Percentiles rank a stretch among this genome's conserved stretches.
These are phyloP conservation scores for Choristoneura rosaceana DNA, from an alignment of 2,888 invertebrate genomes.

Conservation along the genomic window DNA sequence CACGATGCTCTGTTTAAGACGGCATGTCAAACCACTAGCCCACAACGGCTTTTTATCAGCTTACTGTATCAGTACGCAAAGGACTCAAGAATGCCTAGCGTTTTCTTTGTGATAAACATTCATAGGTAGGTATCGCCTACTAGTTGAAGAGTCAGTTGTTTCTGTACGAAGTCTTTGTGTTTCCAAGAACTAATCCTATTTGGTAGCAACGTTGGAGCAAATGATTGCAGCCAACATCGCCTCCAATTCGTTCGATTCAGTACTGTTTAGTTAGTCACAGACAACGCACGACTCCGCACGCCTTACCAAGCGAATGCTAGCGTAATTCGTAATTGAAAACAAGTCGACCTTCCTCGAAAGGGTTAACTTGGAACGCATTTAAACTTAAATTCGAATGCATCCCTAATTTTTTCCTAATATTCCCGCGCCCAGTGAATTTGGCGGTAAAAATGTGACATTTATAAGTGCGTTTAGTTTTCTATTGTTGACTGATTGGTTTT, in stretches of 20 bases:
- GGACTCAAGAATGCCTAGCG: not conserved
- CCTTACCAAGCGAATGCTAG: constrained; percentile 9
- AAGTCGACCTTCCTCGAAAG: constrained; percentile 29
- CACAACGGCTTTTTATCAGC: too few species aligned
- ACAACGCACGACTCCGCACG: constrained; percentile 28
- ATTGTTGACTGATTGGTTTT: constrained; percentile 4
- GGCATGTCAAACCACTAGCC: too few species aligned
- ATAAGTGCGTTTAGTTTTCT: constrained; percentile 13
- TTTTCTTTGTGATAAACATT: not conserved
- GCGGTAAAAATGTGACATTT: constrained; percentile 33
- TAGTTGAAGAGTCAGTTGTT: not conserved
- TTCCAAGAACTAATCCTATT: constrained; percentile 24
- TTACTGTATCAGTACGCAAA: too few species aligned
- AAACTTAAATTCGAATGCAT: constrained; percentile 21
- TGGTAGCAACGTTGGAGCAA: constrained; percentile 30
- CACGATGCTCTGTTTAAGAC: too few species aligned
- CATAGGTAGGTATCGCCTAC: not conserved
- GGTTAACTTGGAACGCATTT: constrained; percentile 25
- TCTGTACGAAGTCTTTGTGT: constrained; percentile 23
- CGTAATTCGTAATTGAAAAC: constrained; percentile 14
- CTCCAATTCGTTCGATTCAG: constrained; percentile 16
- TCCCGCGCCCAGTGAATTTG: not conserved
- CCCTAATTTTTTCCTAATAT: not conserved
- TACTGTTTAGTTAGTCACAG: constrained; percentile 27
- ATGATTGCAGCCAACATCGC: constrained; percentile 29